Percentiles rank a stretch among this genome's conserved stretches.
These are phyloP conservation scores for Drosophila parvula DNA, from an alignment of 1,140 invertebrate genomes.

Conservation along the genomic window DNA sequence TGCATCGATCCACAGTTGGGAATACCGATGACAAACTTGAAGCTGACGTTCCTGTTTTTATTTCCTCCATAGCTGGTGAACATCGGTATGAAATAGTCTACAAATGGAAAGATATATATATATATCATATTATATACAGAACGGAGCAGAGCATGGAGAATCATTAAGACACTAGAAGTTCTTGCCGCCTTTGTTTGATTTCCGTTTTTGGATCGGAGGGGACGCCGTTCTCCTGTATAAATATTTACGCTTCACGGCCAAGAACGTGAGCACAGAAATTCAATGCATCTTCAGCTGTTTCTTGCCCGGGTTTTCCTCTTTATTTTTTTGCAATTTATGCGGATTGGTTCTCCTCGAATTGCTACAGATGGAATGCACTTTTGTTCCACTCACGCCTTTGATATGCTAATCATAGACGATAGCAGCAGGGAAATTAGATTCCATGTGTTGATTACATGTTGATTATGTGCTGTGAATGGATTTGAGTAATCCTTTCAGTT, in stretches of 20 bases:
- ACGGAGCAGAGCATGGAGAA: conserved; percentile 9
- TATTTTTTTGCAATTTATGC: conserved; percentile 31
- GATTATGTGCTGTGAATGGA: neutral
- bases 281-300: conserved; percentile 23
- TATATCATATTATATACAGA: conserved; percentile 4
- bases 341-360: conserved; percentile 38
- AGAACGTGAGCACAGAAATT: conserved; percentile 25
- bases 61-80: conserved; percentile 87
- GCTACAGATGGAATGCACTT: conserved; percentile 6
- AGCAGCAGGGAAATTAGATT: conserved; percentile 21
- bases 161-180: conserved; percentile 31
- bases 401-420: conserved; percentile 23
- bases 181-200: conserved; percentile 23
- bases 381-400: conserved; percentile 19
- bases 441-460: conserved; percentile 4
- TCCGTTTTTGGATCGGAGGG: conserved; percentile 6
- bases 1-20: conserved; percentile 89
- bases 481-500: conserved; percentile 18
- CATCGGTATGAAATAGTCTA: conserved; percentile 86
- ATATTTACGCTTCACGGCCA: conserved; percentile 33
- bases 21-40: conserved; percentile 86
- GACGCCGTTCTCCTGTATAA: conserved; percentile 22
- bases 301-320: neutral
- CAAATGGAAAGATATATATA: conserved; percentile 47
- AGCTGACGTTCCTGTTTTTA: conserved; percentile 68